Percentiles rank a stretch among this genome's conserved stretches.
Conservation (phyloP, 2,113 vertebrate genomes). For the Syngnathus floridae region DNA sequence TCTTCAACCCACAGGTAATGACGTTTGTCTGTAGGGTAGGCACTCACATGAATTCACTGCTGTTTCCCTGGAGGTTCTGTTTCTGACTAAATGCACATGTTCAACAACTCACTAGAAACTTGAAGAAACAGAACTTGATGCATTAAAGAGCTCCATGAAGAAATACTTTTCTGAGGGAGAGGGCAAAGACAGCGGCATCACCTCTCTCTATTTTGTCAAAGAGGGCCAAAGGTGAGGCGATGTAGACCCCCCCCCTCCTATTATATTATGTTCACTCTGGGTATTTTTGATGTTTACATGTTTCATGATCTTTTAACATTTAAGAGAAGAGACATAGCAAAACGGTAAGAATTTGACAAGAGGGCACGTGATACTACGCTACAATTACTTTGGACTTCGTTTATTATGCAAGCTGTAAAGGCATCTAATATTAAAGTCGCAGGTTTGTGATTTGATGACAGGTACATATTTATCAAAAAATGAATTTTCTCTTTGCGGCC, state of each 20-base stretch:
- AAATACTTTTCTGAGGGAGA: slow-evolving; percentile 78
- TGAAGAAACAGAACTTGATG: slow-evolving; percentile 68
- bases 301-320: too few relatives aligned
- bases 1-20: slow-evolving; percentile 91
- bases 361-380: not conserved
- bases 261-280: too few relatives aligned
- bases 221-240: slow-evolving; percentile 84
- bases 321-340: too few relatives aligned
- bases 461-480: not conserved
- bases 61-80: not conserved
- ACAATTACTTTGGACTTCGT: not conserved
- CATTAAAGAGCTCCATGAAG: slow-evolving; percentile 76
- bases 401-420: not conserved
- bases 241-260: too few relatives aligned
- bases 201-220: slow-evolving; percentile 86
- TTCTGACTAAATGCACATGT: not conserved
- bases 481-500: not conserved
- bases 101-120: slow-evolving; percentile 73
- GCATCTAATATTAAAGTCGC: not conserved
- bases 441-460: not conserved
- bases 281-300: too few relatives aligned
- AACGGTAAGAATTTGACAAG: too few relatives aligned
- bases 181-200: slow-evolving; percentile 80
- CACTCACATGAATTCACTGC: too few relatives aligned
- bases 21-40: not conserved